Conservation (phyloP, 2,888 invertebrate genomes). For the Marronus borbonicus region DNA sequence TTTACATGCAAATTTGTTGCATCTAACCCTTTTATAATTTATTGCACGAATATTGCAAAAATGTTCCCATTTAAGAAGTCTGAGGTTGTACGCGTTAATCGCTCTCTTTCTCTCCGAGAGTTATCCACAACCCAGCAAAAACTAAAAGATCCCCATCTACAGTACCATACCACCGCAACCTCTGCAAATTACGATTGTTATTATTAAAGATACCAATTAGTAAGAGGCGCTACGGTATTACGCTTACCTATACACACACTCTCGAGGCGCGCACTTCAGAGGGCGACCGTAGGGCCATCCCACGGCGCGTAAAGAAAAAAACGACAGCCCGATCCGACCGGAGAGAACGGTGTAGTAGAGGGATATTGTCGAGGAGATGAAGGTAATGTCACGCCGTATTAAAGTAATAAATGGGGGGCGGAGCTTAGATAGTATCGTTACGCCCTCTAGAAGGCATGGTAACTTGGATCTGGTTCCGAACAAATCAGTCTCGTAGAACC, state of each 20-base stretch:
- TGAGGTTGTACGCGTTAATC: too few species aligned
- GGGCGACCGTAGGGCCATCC: conserved; percentile 38
- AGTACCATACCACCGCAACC: neutral
- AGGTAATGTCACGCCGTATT: conserved; percentile 54
- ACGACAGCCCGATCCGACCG: neutral
- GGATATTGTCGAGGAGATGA: conserved; percentile 44
- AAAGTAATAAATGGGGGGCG: conserved; percentile 59
- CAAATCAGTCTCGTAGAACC: conserved; percentile 49
- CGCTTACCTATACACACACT: conserved; percentile 54
- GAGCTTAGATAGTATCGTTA: conserved; percentile 57
- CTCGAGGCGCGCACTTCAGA: conserved; percentile 31
- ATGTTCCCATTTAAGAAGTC: too few species aligned
- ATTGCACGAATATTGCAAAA: too few species aligned
- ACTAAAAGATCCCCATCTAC: conserved; percentile 29
- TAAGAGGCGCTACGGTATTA: conserved; percentile 51
- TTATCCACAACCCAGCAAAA: too few species aligned
- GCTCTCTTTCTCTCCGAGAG: too few species aligned
- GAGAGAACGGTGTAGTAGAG: conserved; percentile 31
- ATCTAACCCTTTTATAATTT: too few species aligned
- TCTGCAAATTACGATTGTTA: conserved; percentile 50
- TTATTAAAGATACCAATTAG: conserved; percentile 51
- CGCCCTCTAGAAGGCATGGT: conserved; percentile 59
- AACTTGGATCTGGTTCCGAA: conserved; percentile 48
- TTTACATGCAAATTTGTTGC: too few species aligned
- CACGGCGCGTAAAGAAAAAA: conserved; percentile 42